These are phyloP conservation scores for Epinotia ramella DNA, from an alignment of 2,888 invertebrate species.

Conservation along the genomic window DNA sequence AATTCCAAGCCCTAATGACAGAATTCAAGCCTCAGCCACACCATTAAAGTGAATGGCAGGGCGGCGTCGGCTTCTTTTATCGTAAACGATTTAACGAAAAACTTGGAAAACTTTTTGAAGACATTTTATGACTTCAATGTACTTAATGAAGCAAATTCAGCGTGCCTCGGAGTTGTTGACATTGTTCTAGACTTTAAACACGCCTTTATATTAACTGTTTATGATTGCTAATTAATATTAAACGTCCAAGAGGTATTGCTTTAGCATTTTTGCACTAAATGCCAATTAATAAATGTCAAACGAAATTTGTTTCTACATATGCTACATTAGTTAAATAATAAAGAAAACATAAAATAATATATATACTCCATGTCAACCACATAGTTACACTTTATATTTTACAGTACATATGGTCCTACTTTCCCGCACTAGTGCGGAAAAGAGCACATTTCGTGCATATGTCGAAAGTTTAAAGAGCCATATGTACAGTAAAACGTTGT, in stretches of 20 bases:
- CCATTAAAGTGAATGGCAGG: conserved; percentile 62
- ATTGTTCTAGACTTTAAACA: conserved; percentile 36
- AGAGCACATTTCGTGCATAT: too few species aligned
- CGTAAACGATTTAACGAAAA: conserved; percentile 54
- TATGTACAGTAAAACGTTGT: too few species aligned
- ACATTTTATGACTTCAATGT: conserved; percentile 45
- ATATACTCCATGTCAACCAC: too few species aligned
- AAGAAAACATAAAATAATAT: too few species aligned
- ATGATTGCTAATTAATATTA: conserved; percentile 22
- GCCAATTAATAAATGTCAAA: not conserved
- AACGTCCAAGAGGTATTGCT: not conserved
- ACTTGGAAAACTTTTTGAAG: conserved; percentile 49
- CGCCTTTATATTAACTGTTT: conserved; percentile 33
- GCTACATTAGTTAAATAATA: too few species aligned
- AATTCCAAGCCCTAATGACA: conserved; percentile 63
- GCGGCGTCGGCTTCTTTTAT: conserved; percentile 60
- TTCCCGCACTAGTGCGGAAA: too few species aligned
- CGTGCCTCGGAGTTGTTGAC: conserved; percentile 38
- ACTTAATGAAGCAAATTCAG: conserved; percentile 42
- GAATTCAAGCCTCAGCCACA: conserved; percentile 59
- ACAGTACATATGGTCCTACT: too few species aligned
- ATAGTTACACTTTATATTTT: too few species aligned
- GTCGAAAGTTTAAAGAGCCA: too few species aligned
- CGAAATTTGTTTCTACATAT: too few species aligned
- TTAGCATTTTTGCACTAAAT: not conserved